Evolutionary conservation across 2,797 vertebrate genomes (phyloP).

Genomic region (Scolopax rusticola): DNA sequence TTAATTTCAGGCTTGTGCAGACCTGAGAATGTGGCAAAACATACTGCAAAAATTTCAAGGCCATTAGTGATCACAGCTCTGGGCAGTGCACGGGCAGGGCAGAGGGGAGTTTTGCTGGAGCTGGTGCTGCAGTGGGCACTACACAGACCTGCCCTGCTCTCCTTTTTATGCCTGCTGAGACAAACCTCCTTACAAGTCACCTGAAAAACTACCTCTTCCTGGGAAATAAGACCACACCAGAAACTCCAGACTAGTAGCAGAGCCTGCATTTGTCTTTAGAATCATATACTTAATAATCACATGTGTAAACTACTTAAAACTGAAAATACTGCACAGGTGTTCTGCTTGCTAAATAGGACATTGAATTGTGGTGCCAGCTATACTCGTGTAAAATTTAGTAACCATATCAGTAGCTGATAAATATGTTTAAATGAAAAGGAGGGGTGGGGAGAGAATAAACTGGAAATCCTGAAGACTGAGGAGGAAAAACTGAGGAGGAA

Average conservation of each 20-base stretch:
- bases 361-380: neutral
- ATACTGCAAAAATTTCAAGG: neutral
- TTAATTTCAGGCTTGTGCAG: neutral
- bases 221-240: neutral
- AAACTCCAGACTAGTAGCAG: neutral
- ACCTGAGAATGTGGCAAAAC: neutral
- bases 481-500: neutral
- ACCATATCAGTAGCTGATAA: neutral
- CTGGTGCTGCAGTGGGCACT: neutral
- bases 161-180: neutral
- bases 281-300: neutral
- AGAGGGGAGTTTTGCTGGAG: neutral
- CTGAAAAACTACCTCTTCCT: neutral
- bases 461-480: too few species aligned
- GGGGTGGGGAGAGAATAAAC: fast-evolving
- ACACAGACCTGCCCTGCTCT: neutral
- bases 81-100: fast-evolving
- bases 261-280: neutral
- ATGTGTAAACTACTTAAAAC: neutral
- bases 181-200: neutral
- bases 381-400: neutral
- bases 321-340: too few species aligned
- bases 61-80: neutral
- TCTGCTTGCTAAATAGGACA: neutral
- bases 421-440: neutral